Base-by-base conservation (phyloP, 2,113 vertebrate species). In the Cryptotis parvus region DNA sequence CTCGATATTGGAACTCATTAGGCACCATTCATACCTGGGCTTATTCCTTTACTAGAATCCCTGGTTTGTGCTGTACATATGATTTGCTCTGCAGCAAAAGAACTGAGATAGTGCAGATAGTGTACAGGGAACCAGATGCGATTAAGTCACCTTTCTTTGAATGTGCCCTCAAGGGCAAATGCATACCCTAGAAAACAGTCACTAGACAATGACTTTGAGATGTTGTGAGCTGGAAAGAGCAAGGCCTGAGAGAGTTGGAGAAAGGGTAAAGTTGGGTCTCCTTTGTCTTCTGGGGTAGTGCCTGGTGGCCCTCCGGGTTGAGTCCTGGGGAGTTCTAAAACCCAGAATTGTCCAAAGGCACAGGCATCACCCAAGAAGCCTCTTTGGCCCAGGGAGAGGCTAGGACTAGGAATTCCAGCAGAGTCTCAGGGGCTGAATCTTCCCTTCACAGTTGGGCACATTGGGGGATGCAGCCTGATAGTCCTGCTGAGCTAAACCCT, bases 1-100 rank as follows among this genome's bases (percentile, higher is more conserved):
- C 76, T 81, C 69, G n/a, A 31, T 90, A 52, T 74, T 84, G 84
- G 74, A 75, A 76, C 26, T 22, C 70, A 43, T 82, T 72, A 82
- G 10, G 35, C 4, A 72, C 31, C 45, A 49, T 35, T n/a, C 35
- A 33, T 58, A 73, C 37, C 65, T 72, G 9, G 58, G 82, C 52
- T 10, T 70, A n/a, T 66, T 10, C 6, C 24, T 9, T 86, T 9
- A 65, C 22, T 41, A 58, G 6, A 31, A 52, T 73, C 27, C 45
- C 61, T 33, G 63, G 45, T n/a, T 84, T 55, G 45, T 69, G 33
- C 63, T 24, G 35, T 35, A 58, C 27, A 29, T 20, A 81, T 27
- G 9, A 4, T 41, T 65, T 85, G 49, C 26, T 81, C 80, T 86
- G 45, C 63, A 39, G 39, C 14, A 89, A 49, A 49, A 63, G 29